Percentiles rank a stretch among this genome's conserved stretches.
Evolutionary conservation across 2,797 vertebrate genomes (phyloP).

Genomic region (Sebastes glaucus): DNA sequence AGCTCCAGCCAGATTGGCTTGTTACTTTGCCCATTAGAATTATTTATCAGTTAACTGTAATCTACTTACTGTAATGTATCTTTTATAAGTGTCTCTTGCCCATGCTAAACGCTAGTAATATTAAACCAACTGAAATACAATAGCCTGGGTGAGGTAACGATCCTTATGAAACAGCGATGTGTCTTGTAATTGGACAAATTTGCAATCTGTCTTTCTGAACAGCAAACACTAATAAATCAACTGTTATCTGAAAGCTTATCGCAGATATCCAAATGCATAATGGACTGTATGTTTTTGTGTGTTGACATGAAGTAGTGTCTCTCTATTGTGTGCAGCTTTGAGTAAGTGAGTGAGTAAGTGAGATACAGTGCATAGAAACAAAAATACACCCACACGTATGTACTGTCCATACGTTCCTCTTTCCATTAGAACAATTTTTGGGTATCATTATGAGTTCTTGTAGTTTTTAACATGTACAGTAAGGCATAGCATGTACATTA

Average conservation of each 20-base stretch:
- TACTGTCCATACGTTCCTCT: too few species aligned
- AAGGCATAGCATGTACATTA: neutral
- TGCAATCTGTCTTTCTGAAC: neutral
- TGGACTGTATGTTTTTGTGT: neutral
- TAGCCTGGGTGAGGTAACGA: neutral
- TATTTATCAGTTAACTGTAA: neutral
- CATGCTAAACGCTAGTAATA: neutral
- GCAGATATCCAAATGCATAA: neutral
- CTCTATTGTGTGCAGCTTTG: neutral
- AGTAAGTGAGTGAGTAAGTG: neutral
- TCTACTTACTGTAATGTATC: neutral
- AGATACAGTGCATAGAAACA: neutral
- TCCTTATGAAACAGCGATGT: neutral
- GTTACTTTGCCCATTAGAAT: neutral
- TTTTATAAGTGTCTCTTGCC: neutral
- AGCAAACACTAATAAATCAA: neutral
- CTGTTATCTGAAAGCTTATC: neutral
- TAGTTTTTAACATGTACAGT: too few species aligned
- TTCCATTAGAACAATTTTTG: neutral
- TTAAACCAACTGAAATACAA: neutral
- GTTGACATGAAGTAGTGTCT: neutral
- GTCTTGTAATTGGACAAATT: neutral
- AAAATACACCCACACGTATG: neutral
- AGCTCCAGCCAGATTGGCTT: neutral
- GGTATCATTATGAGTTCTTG: neutral